A percentile compares a stretch with the other conserved stretches of the same genome.
These are phyloP conservation scores for Pampusana beccarii DNA, from an alignment of 2,113 vertebrate genomes.

Conservation along the genomic window DNA sequence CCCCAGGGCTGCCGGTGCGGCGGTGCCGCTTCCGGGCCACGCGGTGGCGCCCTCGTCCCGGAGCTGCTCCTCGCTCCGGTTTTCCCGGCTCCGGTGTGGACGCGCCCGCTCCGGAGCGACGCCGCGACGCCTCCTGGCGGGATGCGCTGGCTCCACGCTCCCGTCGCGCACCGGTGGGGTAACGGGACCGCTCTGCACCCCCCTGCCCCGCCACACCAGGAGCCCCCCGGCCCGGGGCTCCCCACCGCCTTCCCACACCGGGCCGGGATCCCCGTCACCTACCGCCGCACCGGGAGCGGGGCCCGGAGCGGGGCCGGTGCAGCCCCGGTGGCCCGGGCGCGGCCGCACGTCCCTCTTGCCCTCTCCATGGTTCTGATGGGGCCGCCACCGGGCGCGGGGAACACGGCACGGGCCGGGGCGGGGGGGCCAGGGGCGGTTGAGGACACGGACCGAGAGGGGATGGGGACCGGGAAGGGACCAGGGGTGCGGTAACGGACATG, in stretches of 20 bases:
- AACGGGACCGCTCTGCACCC: not conserved
- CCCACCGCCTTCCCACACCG: not conserved
- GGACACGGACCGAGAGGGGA: not conserved
- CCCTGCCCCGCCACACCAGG: not conserved
- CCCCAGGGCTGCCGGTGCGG: not conserved
- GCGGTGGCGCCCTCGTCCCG: not conserved
- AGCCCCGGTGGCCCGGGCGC: not conserved
- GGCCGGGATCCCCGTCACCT: not conserved
- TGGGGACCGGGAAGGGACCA: too few relatives aligned
- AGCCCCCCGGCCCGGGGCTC: not conserved
- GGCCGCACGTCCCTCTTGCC: not conserved
- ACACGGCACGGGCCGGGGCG: too few relatives aligned
- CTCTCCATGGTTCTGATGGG: not conserved
- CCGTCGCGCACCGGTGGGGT: not conserved
- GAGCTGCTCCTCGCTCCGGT: not conserved
- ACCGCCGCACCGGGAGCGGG: not conserved
- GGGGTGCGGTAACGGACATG: too few relatives aligned
- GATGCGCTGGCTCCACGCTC: not conserved
- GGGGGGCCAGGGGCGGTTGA: not conserved
- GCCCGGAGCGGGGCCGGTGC: not conserved
- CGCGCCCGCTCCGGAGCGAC: not conserved
- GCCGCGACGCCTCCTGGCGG: not conserved
- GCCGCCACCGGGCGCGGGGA: not conserved
- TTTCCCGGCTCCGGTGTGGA: not conserved
- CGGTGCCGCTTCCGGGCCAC: not conserved